phyloP scores from a whole-genome alignment of 2,113 vertebrate species.

The Ellobius talpinus region DNA sequence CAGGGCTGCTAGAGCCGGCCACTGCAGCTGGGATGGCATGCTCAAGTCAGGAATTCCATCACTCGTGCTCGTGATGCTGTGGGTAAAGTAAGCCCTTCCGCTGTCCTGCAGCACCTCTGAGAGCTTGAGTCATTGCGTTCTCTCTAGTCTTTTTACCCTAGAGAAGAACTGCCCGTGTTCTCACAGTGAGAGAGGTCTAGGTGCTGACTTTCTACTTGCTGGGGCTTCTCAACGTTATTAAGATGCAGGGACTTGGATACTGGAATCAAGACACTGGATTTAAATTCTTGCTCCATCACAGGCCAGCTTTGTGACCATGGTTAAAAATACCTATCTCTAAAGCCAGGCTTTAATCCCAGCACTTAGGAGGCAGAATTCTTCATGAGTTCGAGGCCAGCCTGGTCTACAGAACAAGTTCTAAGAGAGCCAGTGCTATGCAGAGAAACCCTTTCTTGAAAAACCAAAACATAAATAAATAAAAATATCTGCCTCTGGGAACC shows the following conservation, averaged over 20 bases:
- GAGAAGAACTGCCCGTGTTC: neutral
- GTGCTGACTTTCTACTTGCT: neutral
- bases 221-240: neutral
- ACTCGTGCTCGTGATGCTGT: neutral
- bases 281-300: neutral
- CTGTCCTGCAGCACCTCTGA: neutral
- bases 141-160: neutral
- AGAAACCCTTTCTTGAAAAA: neutral
- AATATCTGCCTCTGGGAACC: neutral
- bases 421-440: neutral
- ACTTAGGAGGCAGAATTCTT: neutral
- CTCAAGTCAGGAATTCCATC: neutral
- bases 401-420: neutral
- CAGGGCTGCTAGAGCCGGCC: neutral
- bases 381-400: neutral
- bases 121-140: neutral
- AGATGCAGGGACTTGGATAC: neutral
- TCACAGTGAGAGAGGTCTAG: neutral
- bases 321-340: neutral
- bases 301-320: neutral
- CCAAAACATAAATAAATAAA: slow-evolving; percentile 24
- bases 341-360: neutral
- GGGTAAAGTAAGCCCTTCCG: neutral
- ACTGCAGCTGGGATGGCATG: neutral
- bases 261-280: neutral